Base-by-base conservation (phyloP, 2,888 invertebrate genomes). In the Stratiomys singularior region DNA sequence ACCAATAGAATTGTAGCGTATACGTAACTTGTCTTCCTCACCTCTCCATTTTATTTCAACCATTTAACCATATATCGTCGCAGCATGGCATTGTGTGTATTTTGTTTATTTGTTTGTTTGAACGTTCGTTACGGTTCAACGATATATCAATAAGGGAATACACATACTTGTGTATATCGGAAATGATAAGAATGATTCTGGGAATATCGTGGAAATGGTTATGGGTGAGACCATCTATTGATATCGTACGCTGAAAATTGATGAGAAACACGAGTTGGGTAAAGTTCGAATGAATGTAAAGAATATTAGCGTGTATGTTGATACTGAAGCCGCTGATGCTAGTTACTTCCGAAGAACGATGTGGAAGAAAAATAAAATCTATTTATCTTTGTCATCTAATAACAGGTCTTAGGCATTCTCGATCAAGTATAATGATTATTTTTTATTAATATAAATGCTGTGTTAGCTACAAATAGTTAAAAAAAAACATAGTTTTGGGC, bases 121-220 rank as follows among this genome's bases (percentile, higher is more conserved):
- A 46, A 46, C 69, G 69, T 69, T 69, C 15, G 69, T 69, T 69
- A 69, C 47, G 69, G 69, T 69, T 69, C 69, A 69, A 46, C 47
- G 69, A 47, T 69, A 69, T 46, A 69, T 69, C 69, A 69, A 69
- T 69, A 69, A 60, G 60, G 60, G 60, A 60, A 13, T 18, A 60
- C 52, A 52, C 37, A 52, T 37, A 37, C 9, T 37, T 9, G 37
- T 37, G 37, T 37, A 37, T 37, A 37, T 37, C 9, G 37, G 37
- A 37, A 37, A 37, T 37, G 37, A 37, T 37, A 13, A 18, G 44
- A 44, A 13, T 52, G 4, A 18, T n/a, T 52, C 15, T 13, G 52
- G 15, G n/a, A 15, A 52, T 52, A 52, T 4, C 52, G 15, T 52
- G 52, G 15, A 4, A 4, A 52, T 52, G 18, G 52, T 4, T 52